Evolutionary conservation across 2,888 invertebrate species (phyloP).

Genomic region (Drosophila nigritarsus): DNA sequence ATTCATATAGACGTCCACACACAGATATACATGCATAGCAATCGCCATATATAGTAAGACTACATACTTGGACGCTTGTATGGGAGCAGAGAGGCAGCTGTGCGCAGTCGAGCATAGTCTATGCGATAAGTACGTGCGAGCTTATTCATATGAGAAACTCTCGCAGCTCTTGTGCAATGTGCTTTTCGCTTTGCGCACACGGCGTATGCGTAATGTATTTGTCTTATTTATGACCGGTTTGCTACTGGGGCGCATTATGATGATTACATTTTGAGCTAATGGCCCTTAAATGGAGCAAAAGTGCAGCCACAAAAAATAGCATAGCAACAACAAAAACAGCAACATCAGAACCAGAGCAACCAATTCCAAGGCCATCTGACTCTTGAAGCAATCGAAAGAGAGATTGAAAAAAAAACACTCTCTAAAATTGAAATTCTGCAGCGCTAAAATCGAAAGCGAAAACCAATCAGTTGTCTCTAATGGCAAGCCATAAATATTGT

Average conservation of each 20-base stretch:
- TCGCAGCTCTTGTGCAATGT: constrained; percentile 12
- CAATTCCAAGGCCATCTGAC: constrained; percentile 47
- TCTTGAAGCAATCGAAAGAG: constrained; percentile 19
- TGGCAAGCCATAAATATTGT: constrained; percentile 82
- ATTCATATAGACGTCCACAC: constrained; percentile 61
- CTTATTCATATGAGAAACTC: constrained; percentile 75
- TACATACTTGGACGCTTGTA: constrained; percentile 13
- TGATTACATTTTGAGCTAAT: constrained; percentile 78
- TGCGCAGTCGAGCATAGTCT: constrained; percentile 78
- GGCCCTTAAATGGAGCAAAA: constrained; percentile 65
- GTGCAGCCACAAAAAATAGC: constrained; percentile 11
- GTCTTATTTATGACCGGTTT: constrained; percentile 74
- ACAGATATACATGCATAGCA: constrained; percentile 9
- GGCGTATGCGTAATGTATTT: constrained; percentile 77
- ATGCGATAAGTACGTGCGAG: constrained; percentile 80
- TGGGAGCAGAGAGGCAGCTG: constrained; percentile 57
- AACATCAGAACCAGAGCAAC: constrained; percentile 13
- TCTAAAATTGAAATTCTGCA: constrained; percentile 60
- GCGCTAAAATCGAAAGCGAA: constrained; percentile 70
- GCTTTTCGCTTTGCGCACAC: constrained; percentile 46
- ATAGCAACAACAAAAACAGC: constrained; percentile 5
- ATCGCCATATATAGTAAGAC: constrained; percentile 16
- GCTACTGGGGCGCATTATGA: constrained; percentile 71
- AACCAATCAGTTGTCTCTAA: constrained; percentile 83
- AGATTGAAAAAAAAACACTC: constrained; percentile 37